Percentiles rank a stretch among this genome's conserved stretches.
Conservation (phyloP, 2,113 vertebrate genomes). For the Caranx melampygus region DNA sequence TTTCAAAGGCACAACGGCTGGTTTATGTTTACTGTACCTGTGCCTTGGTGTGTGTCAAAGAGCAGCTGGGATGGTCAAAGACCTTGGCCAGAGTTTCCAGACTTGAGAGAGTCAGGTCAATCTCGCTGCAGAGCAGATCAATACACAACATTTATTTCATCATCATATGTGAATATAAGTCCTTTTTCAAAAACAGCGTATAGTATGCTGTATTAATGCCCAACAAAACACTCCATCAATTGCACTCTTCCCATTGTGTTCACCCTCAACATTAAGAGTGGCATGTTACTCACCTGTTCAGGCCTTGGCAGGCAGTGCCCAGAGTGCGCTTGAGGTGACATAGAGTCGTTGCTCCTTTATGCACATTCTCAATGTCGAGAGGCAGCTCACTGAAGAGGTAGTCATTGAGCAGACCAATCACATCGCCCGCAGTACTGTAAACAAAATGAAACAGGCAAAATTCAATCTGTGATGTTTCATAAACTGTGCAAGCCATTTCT, state of each 20-base stretch:
- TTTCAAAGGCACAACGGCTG: not conserved
- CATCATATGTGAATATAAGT: not conserved
- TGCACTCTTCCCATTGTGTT: not conserved
- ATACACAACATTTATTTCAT: not conserved
- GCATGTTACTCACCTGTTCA: conserved; percentile 82
- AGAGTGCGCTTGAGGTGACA: conserved; percentile 83
- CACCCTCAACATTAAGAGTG: not conserved
- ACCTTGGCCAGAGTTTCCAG: conserved; percentile 88
- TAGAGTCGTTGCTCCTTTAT: conserved; percentile 82
- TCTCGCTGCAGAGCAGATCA: conserved; percentile 83
- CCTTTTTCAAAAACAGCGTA: not conserved
- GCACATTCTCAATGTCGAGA: conserved; percentile 85
- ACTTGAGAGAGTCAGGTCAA: conserved; percentile 86
- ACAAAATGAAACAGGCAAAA: conserved; percentile 7
- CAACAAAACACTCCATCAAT: not conserved
- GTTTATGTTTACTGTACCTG: conserved; percentile 78
- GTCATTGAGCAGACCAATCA: conserved; percentile 84
- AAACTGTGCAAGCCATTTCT: not conserved
- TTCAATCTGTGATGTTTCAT: not conserved
- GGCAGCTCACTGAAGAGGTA: conserved; percentile 86
- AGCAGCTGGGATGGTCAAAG: conserved; percentile 83
- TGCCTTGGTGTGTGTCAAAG: conserved; percentile 70
- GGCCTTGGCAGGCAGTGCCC: conserved; percentile 80
- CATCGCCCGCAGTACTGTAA: conserved; percentile 80
- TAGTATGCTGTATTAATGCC: not conserved